Percentiles rank a stretch among this genome's conserved stretches.
Evolutionary conservation across 2,113 vertebrate species (phyloP).

Genomic region (Lamprologus sp.): DNA sequence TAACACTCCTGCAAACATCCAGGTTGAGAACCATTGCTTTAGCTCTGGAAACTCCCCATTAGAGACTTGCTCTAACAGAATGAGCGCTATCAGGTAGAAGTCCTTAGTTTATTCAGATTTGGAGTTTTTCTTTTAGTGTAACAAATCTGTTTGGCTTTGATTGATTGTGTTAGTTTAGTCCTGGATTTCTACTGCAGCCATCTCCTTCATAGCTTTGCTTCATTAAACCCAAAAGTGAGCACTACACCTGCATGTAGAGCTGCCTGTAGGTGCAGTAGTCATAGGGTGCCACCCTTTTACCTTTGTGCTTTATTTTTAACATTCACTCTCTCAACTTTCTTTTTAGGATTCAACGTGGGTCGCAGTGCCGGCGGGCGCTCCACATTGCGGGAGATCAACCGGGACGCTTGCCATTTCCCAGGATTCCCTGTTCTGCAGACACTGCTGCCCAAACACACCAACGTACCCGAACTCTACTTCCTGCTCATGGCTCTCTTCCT

Average conservation of each 20-base stretch:
- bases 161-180: neutral
- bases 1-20: neutral
- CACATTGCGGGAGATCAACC: conserved; percentile 89
- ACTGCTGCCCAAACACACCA: conserved; percentile 94
- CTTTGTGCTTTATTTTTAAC: neutral
- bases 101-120: neutral
- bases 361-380: conserved; percentile 90
- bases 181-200: neutral
- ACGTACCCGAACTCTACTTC: conserved; percentile 94
- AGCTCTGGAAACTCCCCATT: neutral
- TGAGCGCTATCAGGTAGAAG: neutral
- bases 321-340: neutral
- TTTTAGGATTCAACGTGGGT: conserved; percentile 92
- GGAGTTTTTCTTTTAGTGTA: neutral
- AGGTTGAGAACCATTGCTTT: conserved; percentile 30
- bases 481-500: conserved; percentile 97
- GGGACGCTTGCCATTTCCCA: conserved; percentile 94
- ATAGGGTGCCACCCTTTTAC: neutral
- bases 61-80: neutral
- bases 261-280: neutral
- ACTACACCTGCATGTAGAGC: neutral
- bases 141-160: neutral
- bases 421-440: conserved; percentile 92
- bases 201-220: neutral
- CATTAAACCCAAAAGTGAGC: neutral